Evolutionary conservation across 2,113 vertebrate species (phyloP), one percentile per base, ranked within the genome.

Genomic region (Lophius piscatorius): DNA sequence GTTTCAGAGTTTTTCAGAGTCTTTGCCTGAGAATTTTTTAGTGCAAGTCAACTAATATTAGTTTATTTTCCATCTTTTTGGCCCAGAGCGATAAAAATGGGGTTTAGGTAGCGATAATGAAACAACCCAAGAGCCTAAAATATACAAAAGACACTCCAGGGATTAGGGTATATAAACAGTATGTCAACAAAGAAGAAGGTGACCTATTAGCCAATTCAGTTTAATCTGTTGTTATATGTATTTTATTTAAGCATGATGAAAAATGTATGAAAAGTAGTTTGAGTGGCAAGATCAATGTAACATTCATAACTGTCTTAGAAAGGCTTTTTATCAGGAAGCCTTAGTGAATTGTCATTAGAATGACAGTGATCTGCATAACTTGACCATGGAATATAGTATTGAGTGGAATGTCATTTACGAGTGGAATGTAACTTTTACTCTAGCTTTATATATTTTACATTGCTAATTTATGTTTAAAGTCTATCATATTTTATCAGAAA

Each of bases 291-390:
- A 83, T 62, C 62, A 60, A 51, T 74, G 64, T 86, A 83, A 79
- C 61, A 67, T 57, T 46, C 57, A 82, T 76, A 83, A 69, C 71
- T 76, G 74, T 83, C 78, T 84, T 81, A 81, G 79, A 76, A 79
- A 83, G 75, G 73, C 82, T 82, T 79, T 80, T 78, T 80, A 78
- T 85, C 82, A 85, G 60, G 28, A 56, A 65, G 69, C 59, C 82
- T 86, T 68, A 76, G 66, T 36, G 59, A 80, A 40, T 70, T 80
- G 80, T 78, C 84, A 85, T 63, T 57, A 67, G 61, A 82, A 78
- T 74, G 76, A 88, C 80, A 80, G 70, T 81, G 84, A 85, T 88
- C 76, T 82, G 68, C 57, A 74, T 69, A 85, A 78, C n/a, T 9
- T 71, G 62, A 67, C 66, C 77, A 64, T 66, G 36, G 42, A 46